A percentile compares a stretch with the other conserved stretches of the same genome.
Conservation (phyloP, 2,113 vertebrate species). For the Hemiprocne comata region DNA sequence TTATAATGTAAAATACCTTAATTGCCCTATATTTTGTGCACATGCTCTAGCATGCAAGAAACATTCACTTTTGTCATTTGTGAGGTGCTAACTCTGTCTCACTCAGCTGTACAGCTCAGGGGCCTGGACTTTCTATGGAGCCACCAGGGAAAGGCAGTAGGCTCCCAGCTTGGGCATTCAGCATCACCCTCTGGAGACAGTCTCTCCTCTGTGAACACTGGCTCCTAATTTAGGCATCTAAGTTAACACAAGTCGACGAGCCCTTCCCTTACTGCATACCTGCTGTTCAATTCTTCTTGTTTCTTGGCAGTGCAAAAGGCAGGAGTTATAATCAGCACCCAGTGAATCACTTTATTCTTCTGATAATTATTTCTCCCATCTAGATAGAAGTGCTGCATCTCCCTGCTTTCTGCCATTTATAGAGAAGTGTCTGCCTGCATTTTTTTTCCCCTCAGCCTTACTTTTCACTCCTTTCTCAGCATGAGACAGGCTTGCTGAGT, state of each 20-base stretch:
- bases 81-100: background rate
- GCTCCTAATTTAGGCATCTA: background rate
- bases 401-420: slow-evolving; percentile 20
- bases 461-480: slow-evolving; percentile 50
- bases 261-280: background rate
- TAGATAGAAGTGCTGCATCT: background rate
- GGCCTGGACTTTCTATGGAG: background rate
- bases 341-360: background rate
- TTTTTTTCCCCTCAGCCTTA: background rate
- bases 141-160: background rate
- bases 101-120: background rate
- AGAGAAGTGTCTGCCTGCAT: background rate
- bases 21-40: background rate
- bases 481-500: background rate
- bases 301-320: background rate
- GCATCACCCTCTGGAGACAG: background rate
- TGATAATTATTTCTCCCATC: slow-evolving; percentile 18
- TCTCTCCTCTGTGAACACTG: background rate
- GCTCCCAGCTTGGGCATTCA: background rate
- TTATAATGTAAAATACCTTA: background rate
- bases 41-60: background rate
- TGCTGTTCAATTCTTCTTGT: background rate
- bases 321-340: background rate
- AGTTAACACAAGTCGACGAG: background rate
- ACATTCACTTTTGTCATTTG: background rate